phyloP scores from a whole-genome alignment of 1,140 invertebrate species.

The Saccostrea echinata region DNA sequence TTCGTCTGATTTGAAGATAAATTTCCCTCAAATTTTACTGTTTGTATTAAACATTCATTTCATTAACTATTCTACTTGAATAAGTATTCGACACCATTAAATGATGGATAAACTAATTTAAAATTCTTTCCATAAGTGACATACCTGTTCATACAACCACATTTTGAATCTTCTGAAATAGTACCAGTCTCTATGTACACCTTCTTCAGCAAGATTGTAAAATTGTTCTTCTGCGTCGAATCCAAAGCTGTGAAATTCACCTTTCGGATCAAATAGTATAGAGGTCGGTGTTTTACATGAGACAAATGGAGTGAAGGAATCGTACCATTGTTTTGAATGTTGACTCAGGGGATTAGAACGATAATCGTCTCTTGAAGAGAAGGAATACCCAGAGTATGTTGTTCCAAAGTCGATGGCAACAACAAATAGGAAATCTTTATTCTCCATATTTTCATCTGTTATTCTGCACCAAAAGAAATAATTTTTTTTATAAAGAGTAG shows the following conservation, averaged over 20 bases:
- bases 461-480: too few species aligned
- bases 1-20: too few species aligned
- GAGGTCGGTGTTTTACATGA: conserved; percentile 46
- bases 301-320: not conserved
- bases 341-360: not conserved
- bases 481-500: too few species aligned
- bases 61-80: too few species aligned
- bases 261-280: conserved; percentile 41
- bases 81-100: too few species aligned
- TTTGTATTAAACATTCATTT: too few species aligned
- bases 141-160: conserved; percentile 34
- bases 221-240: conserved; percentile 50
- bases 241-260: conserved; percentile 45
- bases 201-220: conserved; percentile 14
- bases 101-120: too few species aligned
- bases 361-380: not conserved
- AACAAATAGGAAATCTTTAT: not conserved
- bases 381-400: conserved; percentile 27
- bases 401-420: conserved; percentile 33
- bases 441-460: too few species aligned
- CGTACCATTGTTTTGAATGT: not conserved
- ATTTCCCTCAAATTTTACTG: too few species aligned
- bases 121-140: too few species aligned
- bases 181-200: conserved; percentile 38
- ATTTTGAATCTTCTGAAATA: conserved; percentile 54